These are phyloP conservation scores for Orchestia grillus DNA, from an alignment of 1,140 invertebrate genomes.

Conservation along the genomic window DNA sequence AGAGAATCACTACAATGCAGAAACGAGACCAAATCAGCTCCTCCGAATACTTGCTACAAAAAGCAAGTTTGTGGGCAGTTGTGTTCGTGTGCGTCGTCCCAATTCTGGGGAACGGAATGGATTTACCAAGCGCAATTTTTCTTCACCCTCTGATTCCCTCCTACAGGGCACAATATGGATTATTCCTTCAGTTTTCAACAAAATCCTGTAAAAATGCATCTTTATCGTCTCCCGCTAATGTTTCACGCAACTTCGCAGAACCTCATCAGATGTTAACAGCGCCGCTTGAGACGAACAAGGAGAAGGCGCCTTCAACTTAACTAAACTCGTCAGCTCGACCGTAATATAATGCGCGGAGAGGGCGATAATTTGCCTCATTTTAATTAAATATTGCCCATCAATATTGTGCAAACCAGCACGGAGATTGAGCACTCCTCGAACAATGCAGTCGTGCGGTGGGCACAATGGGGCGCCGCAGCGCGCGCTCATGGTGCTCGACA, in stretches of 20 bases:
- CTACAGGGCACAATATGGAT: background rate
- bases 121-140: background rate
- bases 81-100: background rate
- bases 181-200: background rate
- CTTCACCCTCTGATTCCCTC: background rate
- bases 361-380: slow-evolving; percentile 19
- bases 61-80: background rate
- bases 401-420: background rate
- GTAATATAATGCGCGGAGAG: background rate
- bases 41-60: background rate
- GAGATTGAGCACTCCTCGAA: background rate
- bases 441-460: slow-evolving; percentile 11
- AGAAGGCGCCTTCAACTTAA: background rate
- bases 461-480: background rate
- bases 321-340: background rate
- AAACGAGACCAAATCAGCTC: background rate
- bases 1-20: background rate
- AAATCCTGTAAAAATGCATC: background rate
- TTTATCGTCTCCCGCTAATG: background rate
- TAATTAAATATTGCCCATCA: slow-evolving; percentile 37
- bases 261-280: background rate
- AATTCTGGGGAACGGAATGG: background rate
- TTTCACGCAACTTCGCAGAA: background rate
- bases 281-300: background rate
- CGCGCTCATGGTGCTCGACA: background rate